Evolutionary conservation across 2,797 vertebrate genomes (phyloP), one percentile per base, ranked within the genome.

Genomic region (Clangula hyemalis): DNA sequence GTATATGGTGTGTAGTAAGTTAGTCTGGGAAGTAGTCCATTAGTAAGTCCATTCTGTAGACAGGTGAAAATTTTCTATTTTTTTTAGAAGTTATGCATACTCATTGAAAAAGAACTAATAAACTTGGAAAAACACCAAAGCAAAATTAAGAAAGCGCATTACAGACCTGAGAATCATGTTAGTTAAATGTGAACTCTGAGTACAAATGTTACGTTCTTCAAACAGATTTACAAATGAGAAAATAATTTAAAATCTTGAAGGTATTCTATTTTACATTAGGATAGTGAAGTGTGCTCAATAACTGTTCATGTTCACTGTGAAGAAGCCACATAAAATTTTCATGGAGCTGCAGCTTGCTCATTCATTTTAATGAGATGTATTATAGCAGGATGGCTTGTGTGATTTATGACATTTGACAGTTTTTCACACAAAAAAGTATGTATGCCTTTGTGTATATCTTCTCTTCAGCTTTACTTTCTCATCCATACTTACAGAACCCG

Each of bases 401-500:
- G 66, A 94, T 91, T 95, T 89, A 89, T 92, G 76, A 47, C 64
- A 49, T 70, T 94, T 92, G 57, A 95, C 80, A 38, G 30, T 68
- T 76, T 90, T 72, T 77, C 85, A 68, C 84, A 72, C 39, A 85
- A 34, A 91, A 78, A 8, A 22, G 20, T 32, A 43, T 32, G 6
- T 60, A 14, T 18, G 32, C 45, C 38, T 92, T 88, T 89, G 56
- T 90, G 30, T 65, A 6, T 32, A 62, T 36, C 78, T 80, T 76
- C 65, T 86, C 65, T 89, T 97, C 62, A 86, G 79, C 60, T 92
- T 85, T 68, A 2, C 85, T 88, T 95, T 78, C 82, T 95, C 88
- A 20, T 93, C 79, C 53, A 12, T 19, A 20, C 69, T 96, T 61
- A 32, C 93, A 99, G 99, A 99, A 99, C 97, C 99, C 99, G 28